Conservation (phyloP, 2,888 invertebrate genomes). For the Apodemia duryi region DNA sequence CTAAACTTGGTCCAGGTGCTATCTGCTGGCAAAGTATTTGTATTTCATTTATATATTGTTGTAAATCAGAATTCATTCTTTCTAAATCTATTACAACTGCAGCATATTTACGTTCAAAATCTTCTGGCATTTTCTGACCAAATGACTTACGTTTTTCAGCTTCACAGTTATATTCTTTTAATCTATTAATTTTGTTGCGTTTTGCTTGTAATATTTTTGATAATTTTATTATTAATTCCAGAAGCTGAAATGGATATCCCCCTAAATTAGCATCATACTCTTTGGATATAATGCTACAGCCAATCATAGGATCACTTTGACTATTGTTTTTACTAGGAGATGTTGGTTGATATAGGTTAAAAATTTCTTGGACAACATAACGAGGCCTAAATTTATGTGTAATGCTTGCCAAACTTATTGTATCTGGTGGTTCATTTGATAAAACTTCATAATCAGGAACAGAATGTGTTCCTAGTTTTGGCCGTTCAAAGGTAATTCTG, state of each 20-base stretch:
- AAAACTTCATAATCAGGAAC: slow-evolving; percentile 98
- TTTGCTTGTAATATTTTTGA: slow-evolving; percentile 92
- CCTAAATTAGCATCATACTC: slow-evolving; percentile 80
- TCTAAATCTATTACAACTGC: slow-evolving; percentile 92
- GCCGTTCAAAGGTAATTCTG: slow-evolving; percentile 95
- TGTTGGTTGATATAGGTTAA: slow-evolving; percentile 63
- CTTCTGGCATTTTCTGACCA: slow-evolving; percentile 87
- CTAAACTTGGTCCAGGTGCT: slow-evolving; percentile 91
- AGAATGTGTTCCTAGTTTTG: slow-evolving; percentile 95
- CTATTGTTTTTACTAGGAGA: slow-evolving; percentile 51
- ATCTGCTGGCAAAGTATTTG: slow-evolving; percentile 91
- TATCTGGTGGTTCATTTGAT: slow-evolving; percentile 95
- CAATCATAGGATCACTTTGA: slow-evolving; percentile 86
- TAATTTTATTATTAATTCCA: slow-evolving; percentile 92
- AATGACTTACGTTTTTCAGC: slow-evolving; percentile 92
- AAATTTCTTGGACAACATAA: slow-evolving; percentile 79
- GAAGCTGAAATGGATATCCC: slow-evolving; percentile 89
- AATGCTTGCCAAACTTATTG: slow-evolving; percentile 91
- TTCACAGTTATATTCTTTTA: slow-evolving; percentile 93
- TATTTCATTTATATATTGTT: slow-evolving; percentile 90
- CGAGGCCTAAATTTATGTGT: slow-evolving; percentile 88
- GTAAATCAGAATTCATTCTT: slow-evolving; percentile 92
- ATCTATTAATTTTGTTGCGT: slow-evolving; percentile 86
- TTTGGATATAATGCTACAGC: slow-evolving; percentile 66
- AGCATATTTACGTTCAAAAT: slow-evolving; percentile 95